phyloP scores from a whole-genome alignment of 2,888 invertebrate genomes.

The Cheilosia variabilis region DNA sequence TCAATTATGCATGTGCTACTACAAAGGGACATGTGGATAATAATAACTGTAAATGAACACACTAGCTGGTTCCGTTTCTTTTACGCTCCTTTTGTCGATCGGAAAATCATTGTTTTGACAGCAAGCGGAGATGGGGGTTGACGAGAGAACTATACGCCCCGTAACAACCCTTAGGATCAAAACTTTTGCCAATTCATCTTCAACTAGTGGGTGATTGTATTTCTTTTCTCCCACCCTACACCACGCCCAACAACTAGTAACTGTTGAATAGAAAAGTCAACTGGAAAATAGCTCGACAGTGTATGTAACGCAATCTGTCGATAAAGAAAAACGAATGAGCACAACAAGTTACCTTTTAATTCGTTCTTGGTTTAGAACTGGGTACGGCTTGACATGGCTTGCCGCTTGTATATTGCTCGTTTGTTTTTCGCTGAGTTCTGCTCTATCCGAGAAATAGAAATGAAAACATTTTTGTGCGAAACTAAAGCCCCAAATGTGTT shows the following conservation, averaged over 20 bases:
- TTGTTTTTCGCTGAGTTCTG: conserved; percentile 14
- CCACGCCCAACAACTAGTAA: not conserved
- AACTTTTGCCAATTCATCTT: conserved; percentile 4
- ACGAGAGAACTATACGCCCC: not conserved
- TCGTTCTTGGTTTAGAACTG: not conserved
- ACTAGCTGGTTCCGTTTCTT: not conserved
- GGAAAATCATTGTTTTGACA: conserved; percentile 19
- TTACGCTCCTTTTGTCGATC: not conserved
- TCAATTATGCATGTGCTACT: conserved; percentile 38
- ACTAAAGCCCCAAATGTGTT: conserved; percentile 16
- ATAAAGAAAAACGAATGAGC: conserved; percentile 12
- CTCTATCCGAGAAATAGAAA: conserved; percentile 41
- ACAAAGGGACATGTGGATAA: conserved; percentile 9
- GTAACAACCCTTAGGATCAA: not conserved
- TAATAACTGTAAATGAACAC: conserved; percentile 39
- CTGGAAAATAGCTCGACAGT: not conserved
- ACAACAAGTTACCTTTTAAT: conserved; percentile 48
- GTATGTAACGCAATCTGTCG: conserved; percentile 11
- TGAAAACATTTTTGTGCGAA: conserved; percentile 20
- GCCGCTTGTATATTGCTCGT: not conserved
- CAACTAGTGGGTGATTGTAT: not conserved
- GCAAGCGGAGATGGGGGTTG: not conserved
- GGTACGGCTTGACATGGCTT: not conserved
- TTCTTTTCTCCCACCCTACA: not conserved
- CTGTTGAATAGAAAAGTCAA: conserved; percentile 13